A percentile compares a stretch with the other conserved stretches of the same genome.
phyloP scores from a whole-genome alignment of 2,797 vertebrate genomes.

The Adrianichthys oophorus region DNA sequence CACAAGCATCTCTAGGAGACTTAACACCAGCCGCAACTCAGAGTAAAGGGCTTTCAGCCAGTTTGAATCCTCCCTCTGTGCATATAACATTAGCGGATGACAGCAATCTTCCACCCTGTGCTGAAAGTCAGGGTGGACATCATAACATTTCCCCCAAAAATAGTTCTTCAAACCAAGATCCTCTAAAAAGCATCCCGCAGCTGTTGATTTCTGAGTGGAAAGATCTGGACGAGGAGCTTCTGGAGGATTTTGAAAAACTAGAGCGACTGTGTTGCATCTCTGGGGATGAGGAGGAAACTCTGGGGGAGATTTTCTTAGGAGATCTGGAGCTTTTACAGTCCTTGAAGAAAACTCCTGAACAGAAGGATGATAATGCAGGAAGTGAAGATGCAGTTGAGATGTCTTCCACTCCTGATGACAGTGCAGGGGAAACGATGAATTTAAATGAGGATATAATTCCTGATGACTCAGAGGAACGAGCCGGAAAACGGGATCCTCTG shows the following conservation, averaged over 20 bases:
- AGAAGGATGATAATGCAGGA: constrained; percentile 35
- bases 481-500: constrained; percentile 36
- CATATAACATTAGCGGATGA: constrained; percentile 60
- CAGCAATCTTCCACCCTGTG: constrained; percentile 35
- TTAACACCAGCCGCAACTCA: constrained; percentile 56
- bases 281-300: constrained; percentile 78
- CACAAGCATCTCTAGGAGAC: constrained; percentile 40
- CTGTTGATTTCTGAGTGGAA: constrained; percentile 85
- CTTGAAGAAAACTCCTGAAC: constrained; percentile 76
- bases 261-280: constrained; percentile 83
- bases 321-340: constrained; percentile 81
- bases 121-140: constrained; percentile 47
- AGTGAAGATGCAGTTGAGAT: constrained; percentile 25
- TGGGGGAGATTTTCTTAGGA: constrained; percentile 78
- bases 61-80: constrained; percentile 60
- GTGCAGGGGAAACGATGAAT: constrained; percentile 12
- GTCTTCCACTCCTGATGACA: constrained; percentile 31
- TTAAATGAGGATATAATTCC: constrained; percentile 43
- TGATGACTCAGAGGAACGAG: constrained; percentile 38
- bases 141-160: constrained; percentile 48
- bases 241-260: constrained; percentile 85
- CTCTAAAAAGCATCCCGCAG: constrained; percentile 76
- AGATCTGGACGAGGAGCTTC: constrained; percentile 80
- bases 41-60: constrained; percentile 74
- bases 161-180: constrained; percentile 54